Percentiles rank a stretch among this genome's conserved stretches.
phyloP scores from a whole-genome alignment of 1,140 invertebrate species.

The Pseudomyrmex cubaensis region DNA sequence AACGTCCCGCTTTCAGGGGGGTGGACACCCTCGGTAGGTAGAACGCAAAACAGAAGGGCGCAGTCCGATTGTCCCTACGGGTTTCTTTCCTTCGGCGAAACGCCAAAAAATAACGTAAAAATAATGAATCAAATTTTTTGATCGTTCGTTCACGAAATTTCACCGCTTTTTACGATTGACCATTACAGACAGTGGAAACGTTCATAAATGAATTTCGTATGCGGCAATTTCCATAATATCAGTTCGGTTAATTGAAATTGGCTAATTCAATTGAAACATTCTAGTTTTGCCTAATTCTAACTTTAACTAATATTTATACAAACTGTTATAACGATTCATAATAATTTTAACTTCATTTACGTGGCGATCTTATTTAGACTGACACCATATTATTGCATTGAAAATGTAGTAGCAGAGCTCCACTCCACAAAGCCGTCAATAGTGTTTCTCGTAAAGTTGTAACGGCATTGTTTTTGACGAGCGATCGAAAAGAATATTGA shows the following conservation, averaged over 20 bases:
- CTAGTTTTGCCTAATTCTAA: slow-evolving; percentile 1
- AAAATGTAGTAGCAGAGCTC: background rate
- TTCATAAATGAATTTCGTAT: slow-evolving; percentile 15
- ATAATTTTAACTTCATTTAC: slow-evolving; percentile 36
- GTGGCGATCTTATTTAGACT: slow-evolving; percentile 18
- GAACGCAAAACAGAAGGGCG: slow-evolving; percentile 62
- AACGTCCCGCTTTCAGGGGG: slow-evolving; percentile 52
- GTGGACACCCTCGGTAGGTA: slow-evolving; percentile 44
- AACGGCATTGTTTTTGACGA: slow-evolving; percentile 7
- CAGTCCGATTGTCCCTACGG: slow-evolving; percentile 44
- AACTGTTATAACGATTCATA: background rate
- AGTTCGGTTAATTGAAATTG: slow-evolving; percentile 15
- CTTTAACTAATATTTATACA: slow-evolving; percentile 25
- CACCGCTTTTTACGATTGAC: background rate
- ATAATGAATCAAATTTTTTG: slow-evolving; percentile 41
- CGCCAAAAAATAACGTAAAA: slow-evolving; percentile 37
- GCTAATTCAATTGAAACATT: background rate
- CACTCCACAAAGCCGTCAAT: slow-evolving; percentile 4
- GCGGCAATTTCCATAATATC: slow-evolving; percentile 30
- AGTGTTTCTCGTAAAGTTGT: background rate
- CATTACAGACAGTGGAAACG: background rate
- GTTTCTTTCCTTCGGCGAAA: slow-evolving; percentile 13
- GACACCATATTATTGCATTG: slow-evolving; percentile 14
- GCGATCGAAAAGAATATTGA: slow-evolving; percentile 9
- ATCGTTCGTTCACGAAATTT: background rate